Conservation (phyloP, 1,140 invertebrate species). For the Dryas iulia region DNA sequence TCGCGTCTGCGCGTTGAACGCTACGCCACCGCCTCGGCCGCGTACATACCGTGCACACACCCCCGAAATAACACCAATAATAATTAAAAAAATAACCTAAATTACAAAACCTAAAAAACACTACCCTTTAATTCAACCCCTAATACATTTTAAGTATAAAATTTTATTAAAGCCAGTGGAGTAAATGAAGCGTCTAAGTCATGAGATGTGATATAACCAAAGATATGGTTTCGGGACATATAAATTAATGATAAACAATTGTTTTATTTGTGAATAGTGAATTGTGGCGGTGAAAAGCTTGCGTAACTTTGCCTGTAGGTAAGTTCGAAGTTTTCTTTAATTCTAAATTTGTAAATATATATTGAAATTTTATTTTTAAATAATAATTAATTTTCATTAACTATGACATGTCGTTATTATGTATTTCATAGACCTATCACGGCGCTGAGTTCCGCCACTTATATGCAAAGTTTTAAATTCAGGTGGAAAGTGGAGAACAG, state of each 20-base stretch:
- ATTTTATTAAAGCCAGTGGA: neutral
- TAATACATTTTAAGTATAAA: neutral
- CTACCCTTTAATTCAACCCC: neutral
- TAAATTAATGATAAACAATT: neutral
- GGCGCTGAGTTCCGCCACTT: too few relatives aligned
- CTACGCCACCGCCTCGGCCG: constrained; percentile 48
- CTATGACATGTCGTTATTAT: too few relatives aligned
- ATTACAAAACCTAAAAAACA: neutral
- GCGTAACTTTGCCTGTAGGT: neutral
- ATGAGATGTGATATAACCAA: neutral
- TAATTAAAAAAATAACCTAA: constrained; percentile 12
- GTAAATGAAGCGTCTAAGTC: neutral
- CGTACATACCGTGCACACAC: constrained; percentile 29
- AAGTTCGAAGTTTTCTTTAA: neutral
- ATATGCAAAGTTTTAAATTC: too few relatives aligned
- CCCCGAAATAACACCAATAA: constrained; percentile 22
- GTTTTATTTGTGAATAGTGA: neutral
- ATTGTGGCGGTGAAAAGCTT: neutral
- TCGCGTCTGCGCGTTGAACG: constrained; percentile 49
- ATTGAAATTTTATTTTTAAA: too few relatives aligned
- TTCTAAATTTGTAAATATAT: too few relatives aligned
- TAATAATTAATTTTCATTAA: too few relatives aligned
- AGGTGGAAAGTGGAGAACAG: too few relatives aligned
- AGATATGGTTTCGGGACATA: neutral
- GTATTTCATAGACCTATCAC: too few relatives aligned